These are phyloP conservation scores for Phacellophora camtschatica DNA, from an alignment of 30 jellyfish, hydroid and myxozoan species.

Conservation along the genomic window DNA sequence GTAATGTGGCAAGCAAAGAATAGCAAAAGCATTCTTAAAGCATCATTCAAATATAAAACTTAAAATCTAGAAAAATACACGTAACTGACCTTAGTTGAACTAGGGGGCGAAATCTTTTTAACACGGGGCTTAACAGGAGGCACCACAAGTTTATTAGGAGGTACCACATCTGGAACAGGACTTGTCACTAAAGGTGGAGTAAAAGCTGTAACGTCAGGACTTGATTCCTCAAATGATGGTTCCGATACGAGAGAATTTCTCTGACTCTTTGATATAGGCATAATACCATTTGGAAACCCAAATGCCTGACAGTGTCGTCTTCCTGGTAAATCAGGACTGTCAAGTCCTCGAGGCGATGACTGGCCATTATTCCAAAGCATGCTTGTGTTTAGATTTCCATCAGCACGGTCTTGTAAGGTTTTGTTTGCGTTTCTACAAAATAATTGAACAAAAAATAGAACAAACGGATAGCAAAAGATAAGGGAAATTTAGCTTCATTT, in stretches of 20 bases:
- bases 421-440: conserved; percentile 36
- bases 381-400: conserved; percentile 44
- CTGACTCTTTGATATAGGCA: conserved; percentile 55
- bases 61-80: no score
- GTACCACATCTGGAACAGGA: conserved; percentile 45
- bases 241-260: conserved; percentile 67
- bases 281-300: conserved; percentile 38
- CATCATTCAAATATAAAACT: no score
- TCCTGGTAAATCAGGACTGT: conserved; percentile 23
- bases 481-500: no score
- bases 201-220: conserved; percentile 4
- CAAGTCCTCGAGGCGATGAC: conserved; percentile 13
- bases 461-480: no score
- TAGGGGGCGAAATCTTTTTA: no score
- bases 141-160: no score
- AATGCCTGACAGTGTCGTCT: not conserved
- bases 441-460: no score
- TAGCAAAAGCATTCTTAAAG: no score
- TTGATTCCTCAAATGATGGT: conserved; percentile 35
- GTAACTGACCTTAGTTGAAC: no score
- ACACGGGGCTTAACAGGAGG: no score
- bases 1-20: no score
- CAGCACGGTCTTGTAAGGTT: conserved; percentile 56
- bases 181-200: not conserved
- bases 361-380: conserved; percentile 55